Evolutionary conservation across 1,140 invertebrate genomes (phyloP).

Genomic region (Rhopalosiphum maidis): DNA sequence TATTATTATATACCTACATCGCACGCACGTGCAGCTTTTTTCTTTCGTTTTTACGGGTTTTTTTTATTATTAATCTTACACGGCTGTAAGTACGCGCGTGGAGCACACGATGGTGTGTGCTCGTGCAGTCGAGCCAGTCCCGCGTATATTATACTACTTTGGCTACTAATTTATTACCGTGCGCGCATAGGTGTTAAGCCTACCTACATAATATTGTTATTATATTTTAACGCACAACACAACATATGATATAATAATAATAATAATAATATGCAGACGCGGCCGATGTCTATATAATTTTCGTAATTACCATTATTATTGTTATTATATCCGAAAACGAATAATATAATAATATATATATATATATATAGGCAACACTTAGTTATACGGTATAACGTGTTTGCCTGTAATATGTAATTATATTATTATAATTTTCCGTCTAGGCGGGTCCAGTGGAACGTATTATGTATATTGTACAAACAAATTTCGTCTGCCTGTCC

Average conservation of each 20-base stretch:
- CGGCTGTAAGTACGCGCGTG: not conserved
- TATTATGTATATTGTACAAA: not conserved
- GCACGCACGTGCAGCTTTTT: slow-evolving; percentile 18
- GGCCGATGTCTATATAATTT: not conserved
- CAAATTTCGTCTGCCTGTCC: not conserved
- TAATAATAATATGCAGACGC: not conserved
- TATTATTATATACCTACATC: not conserved
- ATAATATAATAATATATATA: not conserved
- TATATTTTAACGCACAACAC: not conserved
- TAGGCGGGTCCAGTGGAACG: not conserved
- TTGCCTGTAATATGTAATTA: not conserved
- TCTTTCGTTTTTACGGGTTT: not conserved
- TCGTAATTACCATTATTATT: not conserved
- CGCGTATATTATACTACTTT: not conserved
- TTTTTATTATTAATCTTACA: not conserved
- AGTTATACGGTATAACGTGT: not conserved
- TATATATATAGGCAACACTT: not conserved
- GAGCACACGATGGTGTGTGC: not conserved
- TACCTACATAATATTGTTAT: not conserved
- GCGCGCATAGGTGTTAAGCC: no score
- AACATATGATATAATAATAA: not conserved
- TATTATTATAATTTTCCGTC: slow-evolving; percentile 8
- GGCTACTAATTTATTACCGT: not conserved
- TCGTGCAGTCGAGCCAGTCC: not conserved
- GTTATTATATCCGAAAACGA: not conserved